Percentiles rank a stretch among this genome's conserved stretches.
Evolutionary conservation across 2,888 invertebrate species (phyloP).

Genomic region (Strigamia transsilvanica): DNA sequence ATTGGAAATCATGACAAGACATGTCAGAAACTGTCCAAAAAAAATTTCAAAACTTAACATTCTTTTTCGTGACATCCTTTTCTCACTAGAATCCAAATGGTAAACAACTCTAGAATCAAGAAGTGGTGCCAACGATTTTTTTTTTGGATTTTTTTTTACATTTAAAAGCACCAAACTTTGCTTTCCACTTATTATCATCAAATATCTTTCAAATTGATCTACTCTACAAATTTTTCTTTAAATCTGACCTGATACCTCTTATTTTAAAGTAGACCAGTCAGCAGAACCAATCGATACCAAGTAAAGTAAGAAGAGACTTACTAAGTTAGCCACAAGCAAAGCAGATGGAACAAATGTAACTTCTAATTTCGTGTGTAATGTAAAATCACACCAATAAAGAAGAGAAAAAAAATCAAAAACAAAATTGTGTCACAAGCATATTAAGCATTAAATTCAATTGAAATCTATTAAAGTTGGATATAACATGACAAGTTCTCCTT

Average conservation of each 20-base stretch:
- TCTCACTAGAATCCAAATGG: not conserved
- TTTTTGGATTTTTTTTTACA: not conserved
- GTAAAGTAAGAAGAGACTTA: not conserved
- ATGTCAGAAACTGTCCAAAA: no score
- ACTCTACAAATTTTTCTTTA: not conserved
- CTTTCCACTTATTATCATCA: slow-evolving; percentile 5
- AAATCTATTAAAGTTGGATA: not conserved
- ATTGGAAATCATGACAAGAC: no score
- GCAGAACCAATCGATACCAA: slow-evolving; percentile 8
- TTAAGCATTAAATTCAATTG: not conserved
- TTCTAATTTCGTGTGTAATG: not conserved
- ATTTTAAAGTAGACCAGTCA: slow-evolving; percentile 1
- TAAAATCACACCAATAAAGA: not conserved
- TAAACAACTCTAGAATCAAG: not conserved
- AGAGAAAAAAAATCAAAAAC: not conserved
- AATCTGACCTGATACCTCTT: not conserved
- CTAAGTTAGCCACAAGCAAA: not conserved
- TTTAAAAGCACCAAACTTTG: not conserved
- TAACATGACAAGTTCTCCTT: not conserved
- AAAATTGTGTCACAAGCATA: not conserved
- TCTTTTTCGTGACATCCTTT: not conserved
- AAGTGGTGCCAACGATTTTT: not conserved
- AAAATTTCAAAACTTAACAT: no score
- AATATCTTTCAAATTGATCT: not conserved
- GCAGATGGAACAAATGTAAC: not conserved